Base-by-base conservation (phyloP, 2,113 vertebrate species). In the Rousettus leschenaultii region DNA sequence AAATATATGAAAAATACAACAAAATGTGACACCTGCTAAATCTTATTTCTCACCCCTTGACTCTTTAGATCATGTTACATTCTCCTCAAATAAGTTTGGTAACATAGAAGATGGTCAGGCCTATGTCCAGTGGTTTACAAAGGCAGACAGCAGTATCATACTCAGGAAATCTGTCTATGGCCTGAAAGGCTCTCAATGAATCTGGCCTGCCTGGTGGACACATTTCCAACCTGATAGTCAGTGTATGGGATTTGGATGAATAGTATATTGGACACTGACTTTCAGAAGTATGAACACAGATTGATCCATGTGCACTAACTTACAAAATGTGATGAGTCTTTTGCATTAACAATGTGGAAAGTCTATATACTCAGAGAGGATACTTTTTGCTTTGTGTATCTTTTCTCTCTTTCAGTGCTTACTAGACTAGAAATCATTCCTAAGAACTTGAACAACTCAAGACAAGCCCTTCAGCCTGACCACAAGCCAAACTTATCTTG, bases 401-500 rank as follows among this genome's bases (percentile, higher is more conserved):
- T 75, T 45, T 77, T 33, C 11, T 55, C 9, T 28, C 9, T 19
- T 65, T 63, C 30, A 48, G 33, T 24, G 26, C 33, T 83, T 71
- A 19, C 24, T 2, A 24, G 19, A 74, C 38, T 96, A 66, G 15
- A 97, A 95, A 92, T 71, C 35, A 38, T 85, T 91, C 33, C 10
- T 68, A 74, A 35, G 75, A 82, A 95, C 61, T 51, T 71, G 63
- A 86, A 84, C 12, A 75, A 87, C 38, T 38, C 14, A 80, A 92
- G 33, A 79, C 66, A 92, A 93, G 90, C 63, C 57, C 92, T 89
- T 86, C 57, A 91, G 51, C 45, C 57, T 92, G 30, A 95, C 45
- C 90, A 92, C 53, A 59, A 88, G 30, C 38, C 66, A 75, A 78
- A 35, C 11, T 96, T 87, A 95, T 95, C 91, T 95, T 95, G 73